A percentile compares a stretch with the other conserved stretches of the same genome.
Evolutionary conservation across 35 echinoderm and acorn worm genomes (phyloP).

Genomic region (Diadema setosum): DNA sequence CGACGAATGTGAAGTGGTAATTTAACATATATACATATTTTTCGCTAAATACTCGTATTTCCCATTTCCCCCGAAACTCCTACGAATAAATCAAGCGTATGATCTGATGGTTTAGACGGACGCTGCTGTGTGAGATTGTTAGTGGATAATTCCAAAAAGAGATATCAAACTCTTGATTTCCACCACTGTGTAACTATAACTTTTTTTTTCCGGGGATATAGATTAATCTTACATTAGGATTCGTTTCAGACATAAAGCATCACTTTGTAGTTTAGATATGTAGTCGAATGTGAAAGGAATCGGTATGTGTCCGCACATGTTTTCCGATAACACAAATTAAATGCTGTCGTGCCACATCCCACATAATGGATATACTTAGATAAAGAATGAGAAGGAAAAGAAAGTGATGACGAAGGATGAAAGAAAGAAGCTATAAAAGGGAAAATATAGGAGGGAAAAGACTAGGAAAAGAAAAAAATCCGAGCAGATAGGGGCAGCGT

Average conservation of each 20-base stretch:
- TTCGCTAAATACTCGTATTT: not conserved
- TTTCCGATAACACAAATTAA: not conserved
- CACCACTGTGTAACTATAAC: too few relatives aligned
- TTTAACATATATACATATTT: not conserved
- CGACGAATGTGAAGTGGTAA: not conserved
- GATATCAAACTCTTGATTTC: not conserved
- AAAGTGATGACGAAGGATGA: not conserved
- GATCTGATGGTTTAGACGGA: too few relatives aligned
- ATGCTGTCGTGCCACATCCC: not conserved
- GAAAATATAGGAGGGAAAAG: not conserved
- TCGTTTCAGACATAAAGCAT: not conserved
- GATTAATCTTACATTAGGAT: too few relatives aligned
- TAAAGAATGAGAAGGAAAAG: not conserved
- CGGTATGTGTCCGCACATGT: too few relatives aligned
- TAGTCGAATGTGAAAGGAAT: not conserved
- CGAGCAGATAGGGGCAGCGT: not conserved
- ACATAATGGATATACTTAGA: not conserved
- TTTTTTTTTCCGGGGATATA: too few relatives aligned
- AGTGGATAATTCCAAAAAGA: not conserved
- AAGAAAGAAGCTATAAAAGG: not conserved
- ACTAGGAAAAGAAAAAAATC: not conserved
- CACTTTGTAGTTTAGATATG: not conserved
- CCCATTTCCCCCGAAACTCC: not conserved
- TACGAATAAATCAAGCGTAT: not conserved
- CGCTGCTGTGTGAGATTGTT: too few relatives aligned